A percentile compares a stretch with the other conserved stretches of the same genome.
These are phyloP conservation scores for Artemia sinica DNA, from an alignment of 2,888 invertebrate species.

Conservation along the genomic window DNA sequence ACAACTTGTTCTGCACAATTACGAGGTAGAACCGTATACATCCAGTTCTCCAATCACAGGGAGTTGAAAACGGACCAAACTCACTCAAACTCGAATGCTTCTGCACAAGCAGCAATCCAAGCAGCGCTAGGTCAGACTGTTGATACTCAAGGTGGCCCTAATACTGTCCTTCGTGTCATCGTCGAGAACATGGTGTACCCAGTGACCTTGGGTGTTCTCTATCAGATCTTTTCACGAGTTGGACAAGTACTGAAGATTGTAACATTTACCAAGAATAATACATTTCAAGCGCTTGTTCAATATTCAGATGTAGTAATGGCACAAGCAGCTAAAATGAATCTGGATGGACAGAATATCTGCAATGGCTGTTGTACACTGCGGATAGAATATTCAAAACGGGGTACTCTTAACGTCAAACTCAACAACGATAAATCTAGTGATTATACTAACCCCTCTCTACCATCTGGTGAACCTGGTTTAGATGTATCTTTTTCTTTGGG, in stretches of 20 bases:
- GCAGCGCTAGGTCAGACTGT: conserved; percentile 50
- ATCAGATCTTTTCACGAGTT: too few species aligned
- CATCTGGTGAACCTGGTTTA: conserved; percentile 64
- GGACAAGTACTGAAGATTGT: too few species aligned
- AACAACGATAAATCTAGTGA: conserved; percentile 99
- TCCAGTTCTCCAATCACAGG: conserved; percentile 95
- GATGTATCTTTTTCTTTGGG: conserved; percentile 27
- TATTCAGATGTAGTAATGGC: conserved; percentile 93
- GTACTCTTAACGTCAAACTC: conserved; percentile 93
- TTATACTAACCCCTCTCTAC: conserved; percentile 94
- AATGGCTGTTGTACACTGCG: conserved; percentile 97
- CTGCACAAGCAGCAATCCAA: conserved; percentile 67
- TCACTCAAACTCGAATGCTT: conserved; percentile 69
- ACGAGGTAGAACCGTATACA: conserved; percentile 86
- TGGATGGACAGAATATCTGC: conserved; percentile 98
- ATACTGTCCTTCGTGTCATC: conserved; percentile 91
- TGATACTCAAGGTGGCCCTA: conserved; percentile 69
- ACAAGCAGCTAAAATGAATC: conserved; percentile 83
- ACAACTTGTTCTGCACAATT: conserved; percentile 68
- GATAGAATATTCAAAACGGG: conserved; percentile 97
- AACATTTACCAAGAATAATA: too few species aligned
- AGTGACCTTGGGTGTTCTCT: conserved; percentile 87
- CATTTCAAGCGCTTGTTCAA: conserved; percentile 97
- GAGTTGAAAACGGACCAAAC: conserved; percentile 96
- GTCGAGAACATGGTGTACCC: conserved; percentile 98